These are phyloP conservation scores for Agelaius phoeniceus DNA, from an alignment of 2,113 vertebrate genomes.

Conservation along the genomic window DNA sequence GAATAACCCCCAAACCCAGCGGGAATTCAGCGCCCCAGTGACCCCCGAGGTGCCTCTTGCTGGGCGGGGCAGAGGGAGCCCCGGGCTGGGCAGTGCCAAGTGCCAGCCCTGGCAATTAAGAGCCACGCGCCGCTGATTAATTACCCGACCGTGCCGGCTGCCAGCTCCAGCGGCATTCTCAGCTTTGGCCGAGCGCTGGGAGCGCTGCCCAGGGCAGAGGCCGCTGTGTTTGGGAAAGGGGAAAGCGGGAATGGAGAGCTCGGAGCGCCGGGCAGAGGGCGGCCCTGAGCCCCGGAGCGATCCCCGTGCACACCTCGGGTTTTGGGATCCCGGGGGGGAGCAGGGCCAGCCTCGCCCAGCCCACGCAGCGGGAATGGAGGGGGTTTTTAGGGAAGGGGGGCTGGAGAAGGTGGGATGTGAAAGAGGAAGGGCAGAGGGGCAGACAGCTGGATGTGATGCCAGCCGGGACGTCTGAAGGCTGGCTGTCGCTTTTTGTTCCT, in stretches of 20 bases:
- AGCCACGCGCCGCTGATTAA: constrained; percentile 8
- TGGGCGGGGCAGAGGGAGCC: neutral
- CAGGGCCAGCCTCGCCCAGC: neutral
- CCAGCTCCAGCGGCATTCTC: neutral
- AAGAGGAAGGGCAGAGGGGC: neutral
- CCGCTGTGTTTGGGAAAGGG: neutral
- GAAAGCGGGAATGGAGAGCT: neutral
- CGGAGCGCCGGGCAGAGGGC: fast-evolving
- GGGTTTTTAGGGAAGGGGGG: neutral
- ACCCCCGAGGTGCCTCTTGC: neutral
- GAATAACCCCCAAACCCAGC: fast-evolving
- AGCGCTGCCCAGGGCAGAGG: neutral
- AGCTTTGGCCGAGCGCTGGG: neutral
- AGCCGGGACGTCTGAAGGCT: neutral
- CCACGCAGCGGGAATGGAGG: fast-evolving
- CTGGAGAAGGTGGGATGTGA: neutral
- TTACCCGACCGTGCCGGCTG: neutral
- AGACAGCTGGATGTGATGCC: neutral
- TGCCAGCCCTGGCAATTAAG: neutral
- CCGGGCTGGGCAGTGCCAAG: neutral
- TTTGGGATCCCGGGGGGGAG: fast-evolving
- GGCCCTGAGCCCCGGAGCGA: fast-evolving
- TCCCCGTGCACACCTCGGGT: fast-evolving
- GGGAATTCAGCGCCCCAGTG: neutral
- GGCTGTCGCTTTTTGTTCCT: neutral